phyloP scores from a whole-genome alignment of 2,113 vertebrate genomes.

The Falcunculus frontatus region DNA sequence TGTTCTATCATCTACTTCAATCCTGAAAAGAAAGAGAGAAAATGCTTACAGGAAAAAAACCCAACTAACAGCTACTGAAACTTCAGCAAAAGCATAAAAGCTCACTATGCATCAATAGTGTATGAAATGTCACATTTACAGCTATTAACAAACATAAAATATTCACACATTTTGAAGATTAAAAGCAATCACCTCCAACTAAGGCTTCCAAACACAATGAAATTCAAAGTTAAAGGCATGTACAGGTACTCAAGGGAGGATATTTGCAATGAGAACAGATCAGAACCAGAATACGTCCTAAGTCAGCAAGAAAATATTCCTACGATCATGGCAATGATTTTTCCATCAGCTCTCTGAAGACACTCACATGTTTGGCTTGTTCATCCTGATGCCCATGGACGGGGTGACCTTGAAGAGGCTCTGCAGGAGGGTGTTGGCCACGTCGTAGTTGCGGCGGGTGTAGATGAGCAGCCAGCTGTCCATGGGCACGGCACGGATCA shows the following conservation, averaged over 20 bases:
- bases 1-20: slow-evolving; percentile 87
- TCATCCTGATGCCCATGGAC: slow-evolving; percentile 82
- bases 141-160: not conserved
- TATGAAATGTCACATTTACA: not conserved
- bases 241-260: not conserved
- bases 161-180: not conserved
- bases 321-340: accelerated
- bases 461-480: slow-evolving; percentile 85
- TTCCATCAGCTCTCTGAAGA: not conserved
- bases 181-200: not conserved
- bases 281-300: not conserved
- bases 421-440: slow-evolving; percentile 78
- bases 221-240: not conserved
- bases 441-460: slow-evolving; percentile 73
- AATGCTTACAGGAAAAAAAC: not conserved
- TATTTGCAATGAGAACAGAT: not conserved
- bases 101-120: not conserved
- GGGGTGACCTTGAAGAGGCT: slow-evolving; percentile 81
- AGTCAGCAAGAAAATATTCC: not conserved
- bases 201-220: not conserved
- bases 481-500: slow-evolving; percentile 77
- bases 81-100: not conserved
- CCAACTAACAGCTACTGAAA: not conserved
- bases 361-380: slow-evolving; percentile 80
- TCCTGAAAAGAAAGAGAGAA: slow-evolving; percentile 64